phyloP scores from a whole-genome alignment of 1,140 invertebrate genomes.

The Diuraphis noxia region DNA sequence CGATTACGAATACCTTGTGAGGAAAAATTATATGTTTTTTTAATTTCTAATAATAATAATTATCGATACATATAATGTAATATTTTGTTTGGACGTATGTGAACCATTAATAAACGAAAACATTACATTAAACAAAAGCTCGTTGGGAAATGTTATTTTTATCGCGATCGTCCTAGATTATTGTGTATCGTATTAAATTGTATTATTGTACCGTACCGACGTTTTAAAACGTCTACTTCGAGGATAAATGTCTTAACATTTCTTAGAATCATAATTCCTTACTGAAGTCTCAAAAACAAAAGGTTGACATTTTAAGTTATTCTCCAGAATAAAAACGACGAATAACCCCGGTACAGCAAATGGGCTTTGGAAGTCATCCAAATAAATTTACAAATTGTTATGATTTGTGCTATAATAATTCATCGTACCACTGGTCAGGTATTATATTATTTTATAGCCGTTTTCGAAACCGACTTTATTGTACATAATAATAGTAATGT shows the following conservation, averaged over 20 bases:
- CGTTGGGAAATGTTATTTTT: neutral
- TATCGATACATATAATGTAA: neutral
- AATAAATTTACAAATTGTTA: neutral
- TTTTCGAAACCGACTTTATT: neutral
- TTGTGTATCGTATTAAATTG: neutral
- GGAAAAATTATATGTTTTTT: neutral
- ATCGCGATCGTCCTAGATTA: neutral
- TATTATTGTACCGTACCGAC: neutral
- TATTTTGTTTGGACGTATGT: no score
- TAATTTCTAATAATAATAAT: neutral
- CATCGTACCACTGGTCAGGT: neutral
- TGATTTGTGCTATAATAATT: neutral
- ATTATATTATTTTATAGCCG: neutral
- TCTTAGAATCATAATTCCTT: neutral
- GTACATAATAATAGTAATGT: neutral
- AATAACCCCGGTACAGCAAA: neutral
- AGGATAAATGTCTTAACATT: neutral
- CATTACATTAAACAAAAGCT: neutral
- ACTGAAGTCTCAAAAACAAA: neutral
- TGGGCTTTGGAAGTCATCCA: constrained; percentile 18
- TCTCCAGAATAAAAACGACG: neutral
- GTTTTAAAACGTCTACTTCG: neutral
- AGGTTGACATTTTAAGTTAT: constrained; percentile 3
- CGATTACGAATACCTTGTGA: neutral
- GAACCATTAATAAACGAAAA: neutral